Evolutionary conservation across 2,113 vertebrate genomes (phyloP).

Genomic region (Poecile atricapillus): DNA sequence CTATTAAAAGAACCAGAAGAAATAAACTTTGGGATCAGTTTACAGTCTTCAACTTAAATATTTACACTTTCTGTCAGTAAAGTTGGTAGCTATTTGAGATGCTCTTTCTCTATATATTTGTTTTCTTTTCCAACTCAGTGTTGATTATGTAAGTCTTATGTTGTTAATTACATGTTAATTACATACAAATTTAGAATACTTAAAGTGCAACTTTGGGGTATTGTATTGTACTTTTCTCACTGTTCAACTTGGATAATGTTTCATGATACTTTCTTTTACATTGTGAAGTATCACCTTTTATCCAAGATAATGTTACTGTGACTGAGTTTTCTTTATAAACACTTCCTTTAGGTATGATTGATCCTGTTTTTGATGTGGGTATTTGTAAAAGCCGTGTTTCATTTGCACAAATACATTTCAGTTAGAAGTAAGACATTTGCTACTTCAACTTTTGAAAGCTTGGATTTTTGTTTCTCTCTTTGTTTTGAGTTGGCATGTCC

Average conservation of each 20-base stretch:
- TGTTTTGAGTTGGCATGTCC: background rate
- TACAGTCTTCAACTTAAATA: background rate
- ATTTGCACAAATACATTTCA: background rate
- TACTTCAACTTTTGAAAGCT: background rate
- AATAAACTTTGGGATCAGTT: background rate
- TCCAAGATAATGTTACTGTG: background rate
- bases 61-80: background rate
- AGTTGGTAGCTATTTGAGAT: background rate
- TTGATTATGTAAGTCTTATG: background rate
- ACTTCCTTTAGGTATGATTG: background rate
- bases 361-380: background rate
- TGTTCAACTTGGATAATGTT: background rate
- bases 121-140: background rate
- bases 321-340: background rate
- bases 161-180: background rate
- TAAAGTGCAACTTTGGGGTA: fast-evolving
- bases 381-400: background rate
- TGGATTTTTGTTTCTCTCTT: background rate
- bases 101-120: background rate
- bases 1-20: fast-evolving
- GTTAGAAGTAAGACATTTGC: background rate
- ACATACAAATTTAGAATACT: background rate
- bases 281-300: background rate
- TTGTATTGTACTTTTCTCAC: background rate
- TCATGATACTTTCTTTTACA: background rate